Base-by-base conservation (phyloP, 2,888 invertebrate species). In the Neoaliturus tenellus region DNA sequence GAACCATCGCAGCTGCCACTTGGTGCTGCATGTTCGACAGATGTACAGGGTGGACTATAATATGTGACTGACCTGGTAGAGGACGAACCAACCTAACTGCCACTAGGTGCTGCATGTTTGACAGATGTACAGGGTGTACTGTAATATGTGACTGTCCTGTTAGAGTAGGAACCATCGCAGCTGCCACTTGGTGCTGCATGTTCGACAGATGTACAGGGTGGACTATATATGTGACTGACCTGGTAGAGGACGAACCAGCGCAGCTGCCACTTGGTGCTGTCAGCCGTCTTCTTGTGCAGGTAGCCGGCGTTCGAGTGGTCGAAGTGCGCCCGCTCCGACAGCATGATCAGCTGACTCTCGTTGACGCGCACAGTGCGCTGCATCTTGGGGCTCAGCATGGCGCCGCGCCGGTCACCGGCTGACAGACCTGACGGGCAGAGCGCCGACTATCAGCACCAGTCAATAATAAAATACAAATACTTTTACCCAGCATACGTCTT, bases 121-220 rank as follows among this genome's bases (percentile, higher is more conserved):
- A 88, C 96, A 92, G 90, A 98, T 98, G 92, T 96, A 95, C 85
- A 98, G 92, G 90, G 96, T 96, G 78, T n/a, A 35, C 35, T 35
- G 10, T 10, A 35, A 4, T 35, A n/a, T n/a, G n/a, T 98, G 97
- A 82, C 95, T 93, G 91, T 96, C 92, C 94, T 96, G 96, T 89
- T 96, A 96, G 0, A 96, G 92, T 33, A 96, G 93, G 90, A 96
- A 96, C 95, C 95, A 96, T 81, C 96, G 92, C 80, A 94, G 91
- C 90, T 97, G 97, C 98, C 98, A 98, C 91, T 97, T 97, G 86
- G 94, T 94, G 88, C 94, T 96, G 90, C 97, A 97, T 0, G 96
- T 94, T 81, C 96, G 96, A 88, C 96, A 92, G 90, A 98, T 98
- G 92, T 96, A 95, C 85, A 98, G 92, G 90, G 96, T 96, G 78